Evolutionary conservation across 1,140 invertebrate species (phyloP), one percentile per base, ranked within the genome.

Genomic region (Sinella curviseta): DNA sequence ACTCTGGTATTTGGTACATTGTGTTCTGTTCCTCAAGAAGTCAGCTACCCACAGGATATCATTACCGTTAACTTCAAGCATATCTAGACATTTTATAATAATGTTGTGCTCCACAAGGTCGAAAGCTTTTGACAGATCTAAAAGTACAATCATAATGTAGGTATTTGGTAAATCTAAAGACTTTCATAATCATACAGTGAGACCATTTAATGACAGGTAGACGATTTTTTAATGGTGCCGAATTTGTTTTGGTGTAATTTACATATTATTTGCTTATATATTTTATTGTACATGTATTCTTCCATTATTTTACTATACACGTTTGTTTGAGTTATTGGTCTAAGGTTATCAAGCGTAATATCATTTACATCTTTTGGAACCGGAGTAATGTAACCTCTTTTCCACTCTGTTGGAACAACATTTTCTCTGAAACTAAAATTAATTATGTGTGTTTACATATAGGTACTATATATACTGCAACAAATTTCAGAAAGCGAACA

Each of bases 71-170:
- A 78, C 28, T 2, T 30, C 36, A 1, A 78, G 14, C 39, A 73
- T 55, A 2, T 70, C 14, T 26, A 78, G 28, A 70, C 24, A 17
- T 16, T 26, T 26, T 3, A 78, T 78, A 30, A 78, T 20, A 24
- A 78, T 24, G 36, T 78, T 73, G 55, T 78, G 77, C 39, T 78
- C 36, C 1, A 78, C 39, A 1, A 78, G 67, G 26, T 78, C 77
- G 74, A 78, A 78, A 1, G 77, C 77, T 26, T 78, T 78, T n/a
- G 34, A 8, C 17, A 36, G 30, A 34, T 78, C 77, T 2, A 78
- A 57, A 20, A 78, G 77, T 16, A 33, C 26, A 30, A 78, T 78
- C 1, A 78, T 78, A 39, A 78, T 24, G 31, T 78, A 74, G 1
- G n/a, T 28, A 30, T 48, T 33, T n/a, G 28, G 35, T 33, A 4